Evolutionary conservation across 2,888 invertebrate species (phyloP).

Genomic region (Hesperia comma): DNA sequence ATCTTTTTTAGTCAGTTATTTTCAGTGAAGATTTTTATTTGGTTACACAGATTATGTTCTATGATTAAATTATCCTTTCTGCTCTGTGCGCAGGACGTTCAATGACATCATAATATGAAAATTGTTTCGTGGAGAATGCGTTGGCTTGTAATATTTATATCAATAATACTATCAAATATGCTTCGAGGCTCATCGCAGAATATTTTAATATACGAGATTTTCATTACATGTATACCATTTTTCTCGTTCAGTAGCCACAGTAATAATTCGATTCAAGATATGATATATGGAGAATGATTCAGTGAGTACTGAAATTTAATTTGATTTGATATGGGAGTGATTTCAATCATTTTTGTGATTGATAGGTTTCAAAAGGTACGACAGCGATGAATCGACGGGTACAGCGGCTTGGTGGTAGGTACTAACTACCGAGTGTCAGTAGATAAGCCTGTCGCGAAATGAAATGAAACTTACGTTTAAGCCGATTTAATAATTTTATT

Average conservation of each 20-base stretch:
- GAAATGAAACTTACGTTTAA: too few relatives aligned
- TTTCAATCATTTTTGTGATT: neutral
- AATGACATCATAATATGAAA: neutral
- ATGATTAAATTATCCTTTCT: too few relatives aligned
- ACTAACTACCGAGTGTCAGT: too few relatives aligned
- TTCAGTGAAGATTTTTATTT: too few relatives aligned
- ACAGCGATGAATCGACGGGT: too few relatives aligned
- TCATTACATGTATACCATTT: conserved; percentile 1
- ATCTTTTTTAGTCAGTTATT: too few relatives aligned
- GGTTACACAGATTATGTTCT: too few relatives aligned
- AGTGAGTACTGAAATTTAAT: neutral
- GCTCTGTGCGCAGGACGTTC: too few relatives aligned
- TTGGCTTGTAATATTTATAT: neutral
- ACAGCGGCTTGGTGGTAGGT: too few relatives aligned
- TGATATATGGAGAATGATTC: conserved; percentile 5
- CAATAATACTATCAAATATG: neutral
- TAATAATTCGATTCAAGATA: conserved; percentile 4
- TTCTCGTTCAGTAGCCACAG: conserved; percentile 2
- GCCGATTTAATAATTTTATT: too few relatives aligned
- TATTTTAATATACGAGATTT: conserved; percentile 7
- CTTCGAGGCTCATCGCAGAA: neutral
- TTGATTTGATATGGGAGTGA: neutral
- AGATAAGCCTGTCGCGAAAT: too few relatives aligned
- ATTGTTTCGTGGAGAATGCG: conserved; percentile 1
- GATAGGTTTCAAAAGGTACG: too few relatives aligned